A percentile compares a stretch with the other conserved stretches of the same genome.
These are phyloP conservation scores for Leuciscus waleckii DNA, from an alignment of 2,797 vertebrate genomes.

Conservation along the genomic window DNA sequence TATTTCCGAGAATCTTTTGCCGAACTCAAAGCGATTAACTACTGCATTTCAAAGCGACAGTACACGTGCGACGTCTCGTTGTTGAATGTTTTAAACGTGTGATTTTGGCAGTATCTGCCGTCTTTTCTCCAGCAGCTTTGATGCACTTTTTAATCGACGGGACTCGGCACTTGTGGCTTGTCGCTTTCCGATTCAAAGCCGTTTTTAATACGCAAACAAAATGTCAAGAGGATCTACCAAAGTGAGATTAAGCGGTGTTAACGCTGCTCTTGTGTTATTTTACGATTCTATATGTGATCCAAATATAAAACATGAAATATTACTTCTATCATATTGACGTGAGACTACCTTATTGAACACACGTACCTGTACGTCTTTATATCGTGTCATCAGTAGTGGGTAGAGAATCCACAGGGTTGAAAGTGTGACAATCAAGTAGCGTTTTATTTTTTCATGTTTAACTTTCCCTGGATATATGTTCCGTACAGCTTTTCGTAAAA, in stretches of 20 bases:
- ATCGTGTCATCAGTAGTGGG: conserved; percentile 1
- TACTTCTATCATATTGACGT: conserved; percentile 70
- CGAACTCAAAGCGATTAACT: not conserved
- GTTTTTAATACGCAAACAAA: conserved; percentile 1
- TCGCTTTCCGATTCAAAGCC: not conserved
- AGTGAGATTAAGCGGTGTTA: conserved; percentile 66
- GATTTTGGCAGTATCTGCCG: conserved; percentile 65
- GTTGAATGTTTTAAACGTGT: conserved; percentile 76
- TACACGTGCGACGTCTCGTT: conserved; percentile 29
- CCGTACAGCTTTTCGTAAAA: conserved; percentile 32
- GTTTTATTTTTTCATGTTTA: conserved; percentile 41
- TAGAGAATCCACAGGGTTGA: conserved; percentile 6
- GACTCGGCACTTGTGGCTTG: not conserved
- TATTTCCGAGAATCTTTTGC: not conserved
- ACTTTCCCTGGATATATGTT: conserved; percentile 20
- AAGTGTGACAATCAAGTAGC: conserved; percentile 48
- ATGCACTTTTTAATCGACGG: conserved; percentile 75
- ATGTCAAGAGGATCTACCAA: conserved; percentile 51
- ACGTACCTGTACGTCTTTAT: not conserved
- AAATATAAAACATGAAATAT: conserved; percentile 54
- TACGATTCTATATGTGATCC: conserved; percentile 63
- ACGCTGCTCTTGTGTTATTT: conserved; percentile 56
- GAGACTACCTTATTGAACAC: conserved; percentile 66
- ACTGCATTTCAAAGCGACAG: conserved; percentile 30
- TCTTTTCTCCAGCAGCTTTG: conserved; percentile 65